Evolutionary conservation across 2,888 invertebrate genomes (phyloP), one percentile per base, ranked within the genome.

Genomic region (Anaspis maculata): DNA sequence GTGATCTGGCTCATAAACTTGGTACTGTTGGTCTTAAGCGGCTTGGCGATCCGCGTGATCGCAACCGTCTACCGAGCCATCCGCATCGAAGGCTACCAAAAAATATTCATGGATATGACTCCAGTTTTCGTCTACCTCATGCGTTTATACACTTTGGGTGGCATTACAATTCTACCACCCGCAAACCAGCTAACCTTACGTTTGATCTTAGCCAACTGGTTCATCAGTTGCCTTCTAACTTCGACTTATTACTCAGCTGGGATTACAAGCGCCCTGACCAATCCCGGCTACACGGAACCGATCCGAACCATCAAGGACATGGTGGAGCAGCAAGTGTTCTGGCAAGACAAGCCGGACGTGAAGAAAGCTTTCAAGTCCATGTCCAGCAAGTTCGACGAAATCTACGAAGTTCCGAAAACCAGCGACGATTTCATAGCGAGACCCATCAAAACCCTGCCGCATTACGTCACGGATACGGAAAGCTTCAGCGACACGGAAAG

Each of bases 381-480:
- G 5, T 19, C 19, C 19, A 6, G 5, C 19, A 9, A 19, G 9
- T 6, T 6, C 9, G 5, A 6, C 5, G 5, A 9, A 19, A 19
- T 19, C 9, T 19, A 6, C 5, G 19, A 5, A 9, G 9, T 6
- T 6, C 19, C 5, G 5, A 19, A 9, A 5, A 19, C 19, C 19
- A 19, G 5, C 19, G 19, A 19, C 9, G 42, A 41, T 3, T 24
- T 49, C 4, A 28, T 37, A 4, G 44, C 41, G 1, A 51, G 49
- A 29, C 39, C 34, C 14, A 13, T 53, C 3, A 39, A 39, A 10
- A 30, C 45, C 4, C 27, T 42, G 4, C n/a, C n/a, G n/a, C n/a
- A n/a, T n/a, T 54, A 45, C 25, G 45, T 55, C n/a, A 48, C 44
- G 3, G 49, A 52, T 12, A 39, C 47, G 3, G 37, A 44, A 10